A percentile compares a stretch with the other conserved stretches of the same genome.
Conservation (phyloP, 2,888 invertebrate species). For the Eristalis arbustorum region DNA sequence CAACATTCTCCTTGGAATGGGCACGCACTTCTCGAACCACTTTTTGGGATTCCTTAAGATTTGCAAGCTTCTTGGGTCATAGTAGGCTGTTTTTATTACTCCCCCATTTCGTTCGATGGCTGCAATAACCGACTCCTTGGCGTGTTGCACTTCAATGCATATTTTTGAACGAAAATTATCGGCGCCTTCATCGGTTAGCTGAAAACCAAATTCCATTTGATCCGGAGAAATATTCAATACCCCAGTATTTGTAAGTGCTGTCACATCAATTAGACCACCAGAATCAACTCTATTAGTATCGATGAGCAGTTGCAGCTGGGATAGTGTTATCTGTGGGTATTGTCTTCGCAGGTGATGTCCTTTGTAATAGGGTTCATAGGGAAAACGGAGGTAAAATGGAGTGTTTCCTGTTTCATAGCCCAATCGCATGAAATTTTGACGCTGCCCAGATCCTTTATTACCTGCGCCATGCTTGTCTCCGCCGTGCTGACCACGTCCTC, state of each 20-base stretch:
- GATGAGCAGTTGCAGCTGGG: constrained; percentile 91
- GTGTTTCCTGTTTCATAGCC: constrained; percentile 96
- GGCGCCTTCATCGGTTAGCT: constrained; percentile 95
- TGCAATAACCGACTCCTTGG: constrained; percentile 94
- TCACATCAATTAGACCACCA: constrained; percentile 92
- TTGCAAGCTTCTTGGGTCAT: constrained; percentile 90
- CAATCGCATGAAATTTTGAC: constrained; percentile 90
- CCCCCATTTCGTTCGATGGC: constrained; percentile 97
- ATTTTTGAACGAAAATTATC: constrained; percentile 93
- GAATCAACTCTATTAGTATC: constrained; percentile 92
- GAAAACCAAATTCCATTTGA: constrained; percentile 92
- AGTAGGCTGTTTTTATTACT: constrained; percentile 95
- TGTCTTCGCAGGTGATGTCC: constrained; percentile 93
- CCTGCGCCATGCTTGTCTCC: constrained; percentile 93
- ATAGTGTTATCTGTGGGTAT: constrained; percentile 93
- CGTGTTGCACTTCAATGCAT: constrained; percentile 98
- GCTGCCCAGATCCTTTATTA: constrained; percentile 90
- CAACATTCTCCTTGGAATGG: constrained; percentile 94
- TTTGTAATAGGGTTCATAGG: constrained; percentile 92
- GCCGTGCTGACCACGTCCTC: constrained; percentile 91
- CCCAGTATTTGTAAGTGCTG: constrained; percentile 90
- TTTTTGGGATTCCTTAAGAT: constrained; percentile 87
- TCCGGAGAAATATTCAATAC: constrained; percentile 84
- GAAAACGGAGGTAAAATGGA: constrained; percentile 93
- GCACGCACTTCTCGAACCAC: constrained; percentile 92